Evolutionary conservation across 2,888 invertebrate species (phyloP).

Genomic region (Drosophila tanythrix): DNA sequence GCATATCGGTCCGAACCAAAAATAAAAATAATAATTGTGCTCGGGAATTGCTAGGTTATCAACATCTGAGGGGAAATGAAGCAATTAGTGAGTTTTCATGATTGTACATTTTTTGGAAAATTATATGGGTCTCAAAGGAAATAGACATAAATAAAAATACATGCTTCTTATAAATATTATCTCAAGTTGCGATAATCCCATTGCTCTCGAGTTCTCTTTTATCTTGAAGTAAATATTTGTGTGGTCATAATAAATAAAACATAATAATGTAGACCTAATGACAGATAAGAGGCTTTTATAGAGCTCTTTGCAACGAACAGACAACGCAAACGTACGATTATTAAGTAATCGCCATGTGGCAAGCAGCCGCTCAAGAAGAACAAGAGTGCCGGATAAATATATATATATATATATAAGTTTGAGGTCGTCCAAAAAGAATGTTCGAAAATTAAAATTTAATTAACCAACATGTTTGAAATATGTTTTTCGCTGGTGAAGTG

Average conservation of each 20-base stretch:
- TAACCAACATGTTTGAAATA: not conserved
- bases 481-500: not conserved
- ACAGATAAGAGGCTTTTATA: constrained; percentile 48
- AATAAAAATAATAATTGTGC: not conserved
- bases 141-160: not conserved
- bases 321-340: constrained; percentile 4
- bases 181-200: constrained; percentile 35
- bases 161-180: constrained; percentile 18
- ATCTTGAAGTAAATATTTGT: constrained; percentile 37
- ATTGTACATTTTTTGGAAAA: not conserved
- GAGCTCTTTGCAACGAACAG: not conserved
- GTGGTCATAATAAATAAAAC: constrained; percentile 13
- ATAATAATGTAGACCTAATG: constrained; percentile 30
- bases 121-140: not conserved
- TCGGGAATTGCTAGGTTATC: constrained; percentile 33
- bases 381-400: not conserved
- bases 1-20: constrained; percentile 12
- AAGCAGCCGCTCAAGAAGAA: not conserved
- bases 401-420: not conserved
- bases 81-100: constrained; percentile 6
- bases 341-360: constrained; percentile 50
- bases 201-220: constrained; percentile 19
- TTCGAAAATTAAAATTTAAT: not conserved
- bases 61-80: constrained; percentile 10
- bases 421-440: not conserved